Conservation (phyloP, 2,888 invertebrate genomes). For the Polymixis flavicincta region DNA sequence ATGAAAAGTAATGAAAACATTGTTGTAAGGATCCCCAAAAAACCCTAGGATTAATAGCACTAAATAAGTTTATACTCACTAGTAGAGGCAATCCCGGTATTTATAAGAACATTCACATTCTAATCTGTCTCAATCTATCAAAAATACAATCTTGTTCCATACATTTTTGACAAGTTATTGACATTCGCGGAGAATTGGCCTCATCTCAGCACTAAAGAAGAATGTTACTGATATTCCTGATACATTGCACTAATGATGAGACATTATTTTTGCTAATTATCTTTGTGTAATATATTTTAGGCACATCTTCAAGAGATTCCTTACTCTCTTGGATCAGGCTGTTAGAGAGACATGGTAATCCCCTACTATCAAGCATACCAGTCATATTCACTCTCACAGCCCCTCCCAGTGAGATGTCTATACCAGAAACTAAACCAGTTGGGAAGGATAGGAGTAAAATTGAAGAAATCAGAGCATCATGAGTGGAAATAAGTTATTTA, state of each 20-base stretch:
- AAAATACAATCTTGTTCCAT: no score
- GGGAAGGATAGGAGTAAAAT: conserved; percentile 66
- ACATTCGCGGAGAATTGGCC: no score
- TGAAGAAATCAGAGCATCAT: conserved; percentile 43
- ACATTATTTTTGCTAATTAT: neutral
- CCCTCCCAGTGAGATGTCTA: conserved; percentile 86
- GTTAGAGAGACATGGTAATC: conserved; percentile 94
- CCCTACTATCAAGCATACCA: conserved; percentile 93
- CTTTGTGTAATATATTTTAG: conserved; percentile 80
- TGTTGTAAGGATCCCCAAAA: neutral
- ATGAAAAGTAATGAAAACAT: neutral
- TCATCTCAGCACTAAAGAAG: neutral
- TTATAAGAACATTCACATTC: no score
- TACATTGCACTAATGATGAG: no score
- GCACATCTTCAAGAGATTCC: conserved; percentile 97
- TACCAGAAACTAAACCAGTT: conserved; percentile 80
- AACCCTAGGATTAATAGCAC: neutral
- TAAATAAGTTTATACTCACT: neutral
- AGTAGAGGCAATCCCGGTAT: no score
- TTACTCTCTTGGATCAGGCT: conserved; percentile 97
- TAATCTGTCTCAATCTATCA: no score
- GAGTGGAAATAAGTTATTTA: conserved; percentile 35
- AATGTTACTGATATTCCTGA: neutral
- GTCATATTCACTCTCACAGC: conserved; percentile 95
- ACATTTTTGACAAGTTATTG: no score